Base-by-base conservation (phyloP, 2,797 vertebrate genomes). In the Bradypodion ventrale region DNA sequence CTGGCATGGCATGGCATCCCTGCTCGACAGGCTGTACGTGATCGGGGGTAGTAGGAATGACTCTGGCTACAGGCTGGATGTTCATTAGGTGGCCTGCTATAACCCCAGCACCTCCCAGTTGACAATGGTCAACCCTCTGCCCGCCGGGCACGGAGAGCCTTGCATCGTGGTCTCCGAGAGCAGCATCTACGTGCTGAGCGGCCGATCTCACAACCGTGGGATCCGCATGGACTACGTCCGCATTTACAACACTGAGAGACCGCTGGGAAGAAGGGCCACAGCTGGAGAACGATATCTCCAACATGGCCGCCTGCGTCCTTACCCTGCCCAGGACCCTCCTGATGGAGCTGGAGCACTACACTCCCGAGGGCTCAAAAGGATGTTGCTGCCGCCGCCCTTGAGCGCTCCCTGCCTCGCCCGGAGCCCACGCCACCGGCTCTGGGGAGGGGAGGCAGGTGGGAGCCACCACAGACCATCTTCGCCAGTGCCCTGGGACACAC, bases 11-110 rank as follows among this genome's bases (percentile, higher is more conserved):
- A 98, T 97, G 97, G 98, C 98, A 0, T 96, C 97, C 0, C 91
- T 97, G 15, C 94, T 97, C 0, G 97, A 97, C 2, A 96, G 96
- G 12, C 87, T 97, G 49, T 99, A 99, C 1, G 97, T 98, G 62
- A 97, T 99, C 0, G 99, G 99, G 1, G 98, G 99, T 44, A 99
- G 98, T 94, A 99, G 99, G 87, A 97, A 98, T 0, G 95, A 97
- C 19, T 96, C 96, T 0, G 97, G 97, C 56, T 97, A 97, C 90
- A 96, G 98, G 19, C 95, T 96, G 16, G 98, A 99, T 1, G 97
- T 99, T 86, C 95, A 96, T 83, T 94, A 96, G 95, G 96, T 96
- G 75, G 97, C 96, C 15, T 98, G 97, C 91, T 98, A 97, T 70
- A 96, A 95, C 91, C 97, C 97, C 5, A 93, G 93, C 21, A 94